Conservation (phyloP, 2,113 vertebrate genomes). For the Sylvicapra grimmia region DNA sequence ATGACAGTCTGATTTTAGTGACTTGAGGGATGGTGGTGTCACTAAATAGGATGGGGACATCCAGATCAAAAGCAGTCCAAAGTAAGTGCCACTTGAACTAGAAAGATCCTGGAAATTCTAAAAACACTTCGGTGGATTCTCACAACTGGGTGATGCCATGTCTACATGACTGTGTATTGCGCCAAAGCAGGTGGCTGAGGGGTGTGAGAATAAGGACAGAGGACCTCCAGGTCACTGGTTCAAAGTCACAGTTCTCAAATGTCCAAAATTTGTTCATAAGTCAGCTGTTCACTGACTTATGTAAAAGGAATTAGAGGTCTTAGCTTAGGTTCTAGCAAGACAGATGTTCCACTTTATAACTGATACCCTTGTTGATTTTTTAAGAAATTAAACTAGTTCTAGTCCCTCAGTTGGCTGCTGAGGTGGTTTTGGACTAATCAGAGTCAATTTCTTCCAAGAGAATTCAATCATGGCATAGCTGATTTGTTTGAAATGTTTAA, state of each 20-base stretch:
- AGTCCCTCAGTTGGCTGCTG: not conserved
- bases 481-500: constrained; percentile 25
- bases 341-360: constrained; percentile 14
- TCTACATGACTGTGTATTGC: constrained; percentile 11
- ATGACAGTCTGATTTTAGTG: not conserved
- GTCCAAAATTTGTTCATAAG: constrained; percentile 8
- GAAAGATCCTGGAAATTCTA: not conserved
- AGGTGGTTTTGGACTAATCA: not conserved
- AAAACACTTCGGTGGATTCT: not conserved
- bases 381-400: constrained; percentile 21
- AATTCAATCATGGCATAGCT: not conserved
- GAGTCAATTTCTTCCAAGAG: not conserved
- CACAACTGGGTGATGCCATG: not conserved
- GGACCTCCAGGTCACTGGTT: not conserved
- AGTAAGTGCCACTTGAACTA: not conserved
- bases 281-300: constrained; percentile 12
- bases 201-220: not conserved
- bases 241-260: constrained; percentile 24
- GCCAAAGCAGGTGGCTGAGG: not conserved
- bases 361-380: not conserved
- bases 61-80: constrained; percentile 16
- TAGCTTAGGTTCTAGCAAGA: constrained; percentile 14
- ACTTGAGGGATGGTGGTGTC: not conserved
- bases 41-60: not conserved
- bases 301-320: constrained; percentile 31